phyloP scores from a whole-genome alignment of 2,888 invertebrate species.

The Dendrolimus pini region DNA sequence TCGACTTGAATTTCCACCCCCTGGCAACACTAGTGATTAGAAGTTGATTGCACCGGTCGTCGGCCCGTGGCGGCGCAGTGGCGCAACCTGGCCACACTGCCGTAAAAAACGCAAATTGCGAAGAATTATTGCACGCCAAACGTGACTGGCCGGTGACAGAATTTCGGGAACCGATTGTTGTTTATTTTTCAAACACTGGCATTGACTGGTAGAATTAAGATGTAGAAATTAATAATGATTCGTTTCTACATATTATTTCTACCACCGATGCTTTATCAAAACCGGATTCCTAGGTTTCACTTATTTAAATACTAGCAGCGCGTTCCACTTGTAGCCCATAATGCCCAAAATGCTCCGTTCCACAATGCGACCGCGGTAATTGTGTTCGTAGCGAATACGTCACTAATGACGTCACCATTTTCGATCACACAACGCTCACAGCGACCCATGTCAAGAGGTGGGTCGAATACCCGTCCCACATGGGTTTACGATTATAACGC shows the following conservation, averaged over 20 bases:
- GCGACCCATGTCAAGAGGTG: too few relatives aligned
- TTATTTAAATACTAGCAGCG: too few relatives aligned
- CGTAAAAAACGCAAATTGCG: background rate
- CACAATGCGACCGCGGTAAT: too few relatives aligned
- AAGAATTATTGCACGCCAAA: background rate
- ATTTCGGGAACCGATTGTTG: conserved; percentile 4
- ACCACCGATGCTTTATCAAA: background rate
- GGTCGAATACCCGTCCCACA: too few relatives aligned
- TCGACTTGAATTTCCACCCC: background rate
- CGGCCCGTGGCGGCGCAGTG: conserved; percentile 34
- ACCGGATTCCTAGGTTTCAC: too few relatives aligned
- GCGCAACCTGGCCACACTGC: background rate
- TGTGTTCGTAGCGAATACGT: too few relatives aligned
- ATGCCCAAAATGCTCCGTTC: too few relatives aligned
- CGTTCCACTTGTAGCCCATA: too few relatives aligned
- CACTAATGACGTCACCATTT: too few relatives aligned
- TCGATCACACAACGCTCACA: too few relatives aligned
- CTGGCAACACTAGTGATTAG: conserved; percentile 25
- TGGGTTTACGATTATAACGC: too few relatives aligned
- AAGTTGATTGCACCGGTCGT: conserved; percentile 46
- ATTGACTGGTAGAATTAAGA: background rate
- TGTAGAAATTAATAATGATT: background rate
- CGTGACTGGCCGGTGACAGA: conserved; percentile 7
- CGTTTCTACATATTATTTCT: background rate
- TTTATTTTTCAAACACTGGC: conserved; percentile 3